Conservation (phyloP, 1,140 invertebrate species). For the Drosophila arizonae region DNA sequence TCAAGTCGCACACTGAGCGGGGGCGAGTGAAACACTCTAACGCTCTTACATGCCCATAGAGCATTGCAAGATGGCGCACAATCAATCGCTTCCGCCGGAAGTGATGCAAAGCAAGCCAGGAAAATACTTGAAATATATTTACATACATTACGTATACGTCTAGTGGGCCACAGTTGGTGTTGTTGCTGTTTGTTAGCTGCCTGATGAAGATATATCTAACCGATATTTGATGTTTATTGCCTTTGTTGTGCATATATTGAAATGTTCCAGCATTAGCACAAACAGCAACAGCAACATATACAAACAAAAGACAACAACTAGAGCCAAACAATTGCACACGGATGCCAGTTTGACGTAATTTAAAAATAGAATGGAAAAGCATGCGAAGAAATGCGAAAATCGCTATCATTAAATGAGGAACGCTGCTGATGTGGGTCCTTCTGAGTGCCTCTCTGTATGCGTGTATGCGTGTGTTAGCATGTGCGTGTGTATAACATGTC, state of each 20-base stretch:
- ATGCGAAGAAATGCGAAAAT: constrained; percentile 48
- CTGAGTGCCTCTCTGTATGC: too few relatives aligned
- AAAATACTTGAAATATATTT: constrained; percentile 80
- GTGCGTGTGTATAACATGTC: constrained; percentile 10
- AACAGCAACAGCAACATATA: neutral
- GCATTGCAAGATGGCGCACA: constrained; percentile 55
- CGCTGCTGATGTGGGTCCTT: constrained; percentile 20
- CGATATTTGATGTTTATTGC: constrained; percentile 80
- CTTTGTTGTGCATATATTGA: constrained; percentile 62
- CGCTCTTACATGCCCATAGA: constrained; percentile 33
- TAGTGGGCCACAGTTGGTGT: constrained; percentile 45
- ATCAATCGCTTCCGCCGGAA: constrained; percentile 79
- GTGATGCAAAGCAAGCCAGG: constrained; percentile 75
- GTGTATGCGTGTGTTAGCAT: neutral
- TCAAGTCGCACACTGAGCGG: constrained; percentile 29
- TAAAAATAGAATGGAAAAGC: constrained; percentile 26
- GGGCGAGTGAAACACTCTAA: too few relatives aligned
- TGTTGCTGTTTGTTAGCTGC: constrained; percentile 37
- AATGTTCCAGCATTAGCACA: constrained; percentile 54
- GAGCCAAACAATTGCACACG: constrained; percentile 5
- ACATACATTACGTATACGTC: constrained; percentile 79
- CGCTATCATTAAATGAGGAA: constrained; percentile 54
- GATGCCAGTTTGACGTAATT: constrained; percentile 11
- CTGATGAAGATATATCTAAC: constrained; percentile 80
- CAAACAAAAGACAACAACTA: constrained; percentile 12